These are phyloP conservation scores for Eilema griseolum DNA, from an alignment of 2,888 invertebrate genomes.

Conservation along the genomic window DNA sequence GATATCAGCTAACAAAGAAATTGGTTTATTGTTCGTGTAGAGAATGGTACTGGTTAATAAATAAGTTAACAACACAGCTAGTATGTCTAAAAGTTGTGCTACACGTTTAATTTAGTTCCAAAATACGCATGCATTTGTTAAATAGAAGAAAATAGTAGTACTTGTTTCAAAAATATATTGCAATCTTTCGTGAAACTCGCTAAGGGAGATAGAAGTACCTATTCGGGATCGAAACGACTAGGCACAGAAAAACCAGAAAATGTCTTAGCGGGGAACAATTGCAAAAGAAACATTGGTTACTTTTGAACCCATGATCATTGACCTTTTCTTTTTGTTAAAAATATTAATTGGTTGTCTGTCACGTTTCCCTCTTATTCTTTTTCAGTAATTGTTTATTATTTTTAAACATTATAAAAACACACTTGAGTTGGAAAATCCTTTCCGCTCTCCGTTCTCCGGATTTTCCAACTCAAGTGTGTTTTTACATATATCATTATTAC, in stretches of 20 bases:
- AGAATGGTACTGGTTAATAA: background rate
- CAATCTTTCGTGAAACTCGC: background rate
- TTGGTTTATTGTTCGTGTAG: conserved; percentile 29
- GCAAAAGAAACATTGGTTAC: background rate
- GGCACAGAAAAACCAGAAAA: too few species aligned
- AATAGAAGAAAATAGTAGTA: background rate
- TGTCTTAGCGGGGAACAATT: background rate
- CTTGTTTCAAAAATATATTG: background rate
- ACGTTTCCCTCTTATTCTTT: too few species aligned
- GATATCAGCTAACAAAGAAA: conserved; percentile 18
- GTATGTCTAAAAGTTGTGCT: background rate
- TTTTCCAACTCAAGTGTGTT: too few species aligned
- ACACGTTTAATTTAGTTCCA: background rate
- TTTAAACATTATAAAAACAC: too few species aligned
- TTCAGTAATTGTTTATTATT: too few species aligned
- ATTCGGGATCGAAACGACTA: too few species aligned
- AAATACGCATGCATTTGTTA: background rate
- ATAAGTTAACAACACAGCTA: background rate
- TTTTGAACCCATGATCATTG: too few species aligned
- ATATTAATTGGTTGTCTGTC: too few species aligned
- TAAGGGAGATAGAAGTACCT: too few species aligned
- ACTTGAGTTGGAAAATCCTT: too few species aligned
- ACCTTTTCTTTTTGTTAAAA: background rate
- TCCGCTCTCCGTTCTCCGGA: too few species aligned
- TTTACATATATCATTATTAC: too few species aligned